Base-by-base conservation (phyloP, 92 coral and sea anemone genomes). In the Epizoanthus scotinus region DNA sequence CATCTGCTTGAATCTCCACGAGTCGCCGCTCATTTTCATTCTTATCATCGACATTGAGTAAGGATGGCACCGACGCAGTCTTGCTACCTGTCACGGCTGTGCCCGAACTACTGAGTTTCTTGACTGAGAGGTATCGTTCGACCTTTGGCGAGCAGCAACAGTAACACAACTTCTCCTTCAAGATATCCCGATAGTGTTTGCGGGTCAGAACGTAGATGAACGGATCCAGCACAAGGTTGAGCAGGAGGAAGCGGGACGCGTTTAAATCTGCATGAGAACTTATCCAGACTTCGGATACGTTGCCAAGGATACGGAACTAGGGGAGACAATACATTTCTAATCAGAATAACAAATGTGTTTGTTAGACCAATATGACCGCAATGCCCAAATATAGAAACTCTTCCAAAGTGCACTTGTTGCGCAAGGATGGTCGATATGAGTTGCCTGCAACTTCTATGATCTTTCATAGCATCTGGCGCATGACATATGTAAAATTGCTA, bases 301-400 rank as follows among this genome's bases (percentile, higher is more conserved):
- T 93, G n/a, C 96, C 94, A 27, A 93, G 75, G 66, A 96, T 89
- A 44, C 99, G 91, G 27, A 94, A 78, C 99, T 96, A 44, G 12
- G 52, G 2, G 52, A 44, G 52, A 44, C 8, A 44, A 44, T 44
- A 5, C 8, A 44, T 34, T 34, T 34, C 2, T 34, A 6, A 6
- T 34, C 40, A 34, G 40, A 34, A 34, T 34, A 34, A 3, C 40
- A 34, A 3, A 6, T 3, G 4, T 3, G 40, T 5, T 3, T 34
- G 40, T 34, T 34, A 34, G 40, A 2, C 5, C 40, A 47, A 47
- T 47, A 47, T 47, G 15, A 13, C 14, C 52, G 12, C 52, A 1
- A 12, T 47, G 52, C 15, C 52, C 52, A 47, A 47, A 47, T 13
- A 47, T 47, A 13, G 17, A 12, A 47, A 9, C 52, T 9, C 15